Base-by-base conservation (phyloP, 2,888 invertebrate species). In the Volucella inflata region DNA sequence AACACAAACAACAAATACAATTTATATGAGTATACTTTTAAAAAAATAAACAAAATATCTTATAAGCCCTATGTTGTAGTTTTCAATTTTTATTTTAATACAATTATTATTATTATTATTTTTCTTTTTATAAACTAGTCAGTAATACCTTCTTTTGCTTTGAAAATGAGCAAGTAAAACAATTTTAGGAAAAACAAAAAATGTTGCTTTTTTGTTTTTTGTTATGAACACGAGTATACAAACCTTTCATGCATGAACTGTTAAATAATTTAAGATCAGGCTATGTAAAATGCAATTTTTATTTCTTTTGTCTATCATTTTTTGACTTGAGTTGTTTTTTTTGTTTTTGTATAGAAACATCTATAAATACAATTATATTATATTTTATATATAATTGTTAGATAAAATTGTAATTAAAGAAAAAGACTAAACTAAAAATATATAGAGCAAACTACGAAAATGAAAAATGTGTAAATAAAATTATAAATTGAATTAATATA, bases 271-370 rank as follows among this genome's bases (percentile, higher is more conserved):
- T 55, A 77, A 12, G 36, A 59, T 21, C 75, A 65, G 84, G 84
- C 84, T 84, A 84, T 84, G 84, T 84, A 60, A 80, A 78, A 83
- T 74, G 68, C 64, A 79, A 79, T 79, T 74, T 17, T 74, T 44
- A 21, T 55, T 62, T 36, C 36, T 48, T 38, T 40, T 67, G 14
- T 74, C 42, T 42, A 38, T 75, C 14, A 17, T 65, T 75, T 65
- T 74, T n/a, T 8, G 42, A 46, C 55, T 14, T 60, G 30, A 51
- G 17, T 68, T 64, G 62, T 74, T 67, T 74, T 40, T 21, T 6
- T 48, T 30, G 48, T 36, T 46, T 16, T 50, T 68, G 21, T 17
- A 10, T 55, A 30, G 30, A 30, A 30, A 30, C 30, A 30, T 65
- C 57, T 74, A 14, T 8, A 50, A 46, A 62, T 14, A 51, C 12